Percentiles rank a stretch among this genome's conserved stretches.
Conservation (phyloP, 2,888 invertebrate species). For the Holacanthella duospinosa region DNA sequence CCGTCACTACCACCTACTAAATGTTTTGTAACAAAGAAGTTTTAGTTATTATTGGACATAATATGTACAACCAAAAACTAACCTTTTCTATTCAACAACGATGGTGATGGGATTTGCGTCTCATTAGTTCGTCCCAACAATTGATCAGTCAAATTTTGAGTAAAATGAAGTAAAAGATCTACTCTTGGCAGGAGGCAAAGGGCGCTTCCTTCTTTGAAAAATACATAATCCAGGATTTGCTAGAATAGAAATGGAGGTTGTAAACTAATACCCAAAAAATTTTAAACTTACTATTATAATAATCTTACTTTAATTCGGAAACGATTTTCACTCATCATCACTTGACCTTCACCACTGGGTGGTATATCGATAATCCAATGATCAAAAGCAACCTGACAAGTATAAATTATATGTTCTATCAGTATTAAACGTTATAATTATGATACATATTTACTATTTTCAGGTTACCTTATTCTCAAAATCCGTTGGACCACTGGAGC, state of each 20-base stretch:
- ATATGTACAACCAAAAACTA: too few species aligned
- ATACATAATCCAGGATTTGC: neutral
- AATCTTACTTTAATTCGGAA: neutral
- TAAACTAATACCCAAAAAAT: neutral
- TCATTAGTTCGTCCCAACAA: neutral
- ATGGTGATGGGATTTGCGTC: too few species aligned
- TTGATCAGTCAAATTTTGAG: neutral
- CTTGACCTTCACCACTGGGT: neutral
- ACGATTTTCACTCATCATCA: neutral
- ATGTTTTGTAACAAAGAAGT: too few species aligned
- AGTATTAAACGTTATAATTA: too few species aligned
- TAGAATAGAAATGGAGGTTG: neutral
- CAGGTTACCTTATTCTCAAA: too few species aligned
- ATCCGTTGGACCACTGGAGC: too few species aligned
- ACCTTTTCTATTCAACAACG: too few species aligned
- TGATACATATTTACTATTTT: too few species aligned
- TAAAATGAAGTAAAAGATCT: neutral
- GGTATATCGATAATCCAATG: neutral
- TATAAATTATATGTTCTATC: too few species aligned
- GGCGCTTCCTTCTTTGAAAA: neutral
- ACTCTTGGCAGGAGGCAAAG: neutral
- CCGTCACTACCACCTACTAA: too few species aligned
- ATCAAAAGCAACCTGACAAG: neutral
- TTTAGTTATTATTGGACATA: too few species aligned
- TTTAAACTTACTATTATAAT: neutral